These are phyloP conservation scores for Kradibia gibbosae DNA, from an alignment of 1,140 invertebrate genomes.

Conservation along the genomic window DNA sequence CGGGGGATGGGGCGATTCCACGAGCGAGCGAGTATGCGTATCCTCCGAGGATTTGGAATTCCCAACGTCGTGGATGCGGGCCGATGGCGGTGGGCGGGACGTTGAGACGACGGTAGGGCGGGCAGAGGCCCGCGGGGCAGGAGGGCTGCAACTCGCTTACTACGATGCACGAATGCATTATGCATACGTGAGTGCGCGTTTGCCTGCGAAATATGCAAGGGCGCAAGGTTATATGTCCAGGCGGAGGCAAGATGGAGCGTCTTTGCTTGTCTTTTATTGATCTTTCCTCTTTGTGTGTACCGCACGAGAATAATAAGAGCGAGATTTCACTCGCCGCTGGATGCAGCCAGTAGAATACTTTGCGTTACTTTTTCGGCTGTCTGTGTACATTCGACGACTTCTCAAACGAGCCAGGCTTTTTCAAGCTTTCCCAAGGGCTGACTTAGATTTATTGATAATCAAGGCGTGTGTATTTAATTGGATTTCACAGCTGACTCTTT, in stretches of 20 bases:
- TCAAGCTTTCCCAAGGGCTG: too few relatives aligned
- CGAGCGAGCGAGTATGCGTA: slow-evolving; percentile 38
- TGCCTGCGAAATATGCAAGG: slow-evolving; percentile 17
- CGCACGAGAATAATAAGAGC: slow-evolving; percentile 18
- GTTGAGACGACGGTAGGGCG: too few relatives aligned
- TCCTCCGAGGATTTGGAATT: slow-evolving; percentile 59
- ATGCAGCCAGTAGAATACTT: slow-evolving; percentile 25
- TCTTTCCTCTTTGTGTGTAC: slow-evolving; percentile 25
- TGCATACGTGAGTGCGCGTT: slow-evolving; percentile 52
- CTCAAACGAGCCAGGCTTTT: background rate
- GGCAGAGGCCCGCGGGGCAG: too few relatives aligned
- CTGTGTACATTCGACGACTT: background rate
- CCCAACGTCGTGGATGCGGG: slow-evolving; percentile 43
- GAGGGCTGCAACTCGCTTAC: slow-evolving; percentile 44
- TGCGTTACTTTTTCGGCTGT: background rate
- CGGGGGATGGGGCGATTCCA: background rate
- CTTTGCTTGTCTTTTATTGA: slow-evolving; percentile 42
- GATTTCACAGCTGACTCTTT: too few relatives aligned
- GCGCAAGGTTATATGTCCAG: slow-evolving; percentile 57
- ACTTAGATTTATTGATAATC: too few relatives aligned
- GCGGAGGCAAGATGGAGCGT: slow-evolving; percentile 15
- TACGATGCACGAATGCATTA: slow-evolving; percentile 38
- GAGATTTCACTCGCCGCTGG: slow-evolving; percentile 4
- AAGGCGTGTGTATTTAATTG: too few relatives aligned
- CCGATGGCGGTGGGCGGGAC: background rate